phyloP scores from a whole-genome alignment of 2,888 invertebrate species.

The Salticus scenicus region DNA sequence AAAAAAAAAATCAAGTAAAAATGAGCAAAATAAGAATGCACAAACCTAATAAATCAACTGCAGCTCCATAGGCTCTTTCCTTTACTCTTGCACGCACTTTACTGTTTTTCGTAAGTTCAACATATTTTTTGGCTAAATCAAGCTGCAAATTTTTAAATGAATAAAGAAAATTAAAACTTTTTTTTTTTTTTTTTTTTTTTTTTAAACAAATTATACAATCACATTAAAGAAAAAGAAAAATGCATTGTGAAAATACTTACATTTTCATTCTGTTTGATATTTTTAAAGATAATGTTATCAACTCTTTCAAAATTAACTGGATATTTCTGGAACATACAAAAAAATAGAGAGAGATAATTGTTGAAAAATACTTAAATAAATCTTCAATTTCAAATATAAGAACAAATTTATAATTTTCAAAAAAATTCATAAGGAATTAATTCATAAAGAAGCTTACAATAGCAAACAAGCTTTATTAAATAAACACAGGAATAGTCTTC shows the following conservation, averaged over 20 bases:
- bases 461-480: too few species aligned
- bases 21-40: background rate
- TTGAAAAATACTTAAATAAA: too few species aligned
- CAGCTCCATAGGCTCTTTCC: slow-evolving; percentile 42
- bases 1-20: too few species aligned
- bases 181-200: too few species aligned
- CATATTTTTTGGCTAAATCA: slow-evolving; percentile 16
- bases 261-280: slow-evolving; percentile 23
- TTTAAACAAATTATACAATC: too few species aligned
- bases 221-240: too few species aligned
- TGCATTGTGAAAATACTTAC: slow-evolving; percentile 25
- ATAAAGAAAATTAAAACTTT: background rate
- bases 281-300: slow-evolving; percentile 4
- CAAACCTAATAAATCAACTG: slow-evolving; percentile 43
- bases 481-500: too few species aligned
- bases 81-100: background rate
- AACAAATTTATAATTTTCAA: too few species aligned
- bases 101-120: background rate
- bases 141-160: slow-evolving; percentile 23
- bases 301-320: slow-evolving; percentile 14
- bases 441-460: too few species aligned
- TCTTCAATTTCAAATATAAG: too few species aligned
- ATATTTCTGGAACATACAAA: slow-evolving; percentile 7
- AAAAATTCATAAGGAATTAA: too few species aligned
- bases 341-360: too few species aligned